These are phyloP conservation scores for Deilephila elpenor DNA, from an alignment of 2,888 invertebrate genomes.

Conservation along the genomic window DNA sequence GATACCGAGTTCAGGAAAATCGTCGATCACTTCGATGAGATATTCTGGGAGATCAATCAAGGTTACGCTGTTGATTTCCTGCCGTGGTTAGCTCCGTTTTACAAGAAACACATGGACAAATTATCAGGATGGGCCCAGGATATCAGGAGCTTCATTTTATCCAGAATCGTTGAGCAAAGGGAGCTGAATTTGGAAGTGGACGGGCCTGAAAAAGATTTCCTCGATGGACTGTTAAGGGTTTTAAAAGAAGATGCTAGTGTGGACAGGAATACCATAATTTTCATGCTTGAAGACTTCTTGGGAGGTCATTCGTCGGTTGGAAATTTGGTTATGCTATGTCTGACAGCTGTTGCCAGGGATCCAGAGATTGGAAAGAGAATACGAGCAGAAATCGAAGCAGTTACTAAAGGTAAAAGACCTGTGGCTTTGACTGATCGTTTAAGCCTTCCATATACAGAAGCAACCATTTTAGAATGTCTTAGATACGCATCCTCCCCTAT, in stretches of 20 bases:
- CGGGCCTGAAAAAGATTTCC: slow-evolving; percentile 89
- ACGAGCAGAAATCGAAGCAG: slow-evolving; percentile 87
- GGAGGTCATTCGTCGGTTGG: slow-evolving; percentile 95
- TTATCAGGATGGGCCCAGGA: slow-evolving; percentile 88
- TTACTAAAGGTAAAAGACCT: slow-evolving; percentile 82
- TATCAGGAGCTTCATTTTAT: slow-evolving; percentile 89
- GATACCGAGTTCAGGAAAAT: slow-evolving; percentile 88
- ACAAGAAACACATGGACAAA: slow-evolving; percentile 87
- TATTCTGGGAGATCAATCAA: slow-evolving; percentile 96
- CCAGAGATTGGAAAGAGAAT: slow-evolving; percentile 87
- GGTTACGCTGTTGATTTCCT: slow-evolving; percentile 94
- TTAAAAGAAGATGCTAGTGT: slow-evolving; percentile 87
- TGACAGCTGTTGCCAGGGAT: slow-evolving; percentile 88
- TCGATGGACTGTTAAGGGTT: slow-evolving; percentile 90
- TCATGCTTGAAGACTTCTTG: slow-evolving; percentile 93
- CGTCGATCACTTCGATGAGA: slow-evolving; percentile 91
- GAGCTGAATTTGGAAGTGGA: slow-evolving; percentile 84
- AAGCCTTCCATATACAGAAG: slow-evolving; percentile 91
- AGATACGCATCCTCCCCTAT: slow-evolving; percentile 94
- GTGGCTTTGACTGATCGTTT: slow-evolving; percentile 88
- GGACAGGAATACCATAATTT: slow-evolving; percentile 91
- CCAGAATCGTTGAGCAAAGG: slow-evolving; percentile 87
- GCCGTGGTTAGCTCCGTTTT: slow-evolving; percentile 91
- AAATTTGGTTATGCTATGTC: slow-evolving; percentile 91
- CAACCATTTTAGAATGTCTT: slow-evolving; percentile 91